Conservation (phyloP, 1,140 invertebrate species). For the Heliothis virescens region DNA sequence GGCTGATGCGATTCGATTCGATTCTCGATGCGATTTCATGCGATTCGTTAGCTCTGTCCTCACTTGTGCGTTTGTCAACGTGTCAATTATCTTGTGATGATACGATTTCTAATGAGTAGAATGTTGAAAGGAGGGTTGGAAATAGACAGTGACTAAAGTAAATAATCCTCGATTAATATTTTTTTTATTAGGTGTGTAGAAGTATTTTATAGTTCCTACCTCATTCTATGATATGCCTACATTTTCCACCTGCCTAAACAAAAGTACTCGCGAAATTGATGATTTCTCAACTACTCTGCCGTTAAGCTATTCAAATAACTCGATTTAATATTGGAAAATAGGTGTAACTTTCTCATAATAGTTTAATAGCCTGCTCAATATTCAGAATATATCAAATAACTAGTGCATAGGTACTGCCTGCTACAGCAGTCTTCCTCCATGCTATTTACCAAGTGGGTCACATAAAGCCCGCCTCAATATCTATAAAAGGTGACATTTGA, state of each 20-base stretch:
- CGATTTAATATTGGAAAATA: too few species aligned
- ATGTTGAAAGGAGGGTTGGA: neutral
- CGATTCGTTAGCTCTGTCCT: slow-evolving; percentile 35
- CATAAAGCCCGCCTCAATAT: neutral
- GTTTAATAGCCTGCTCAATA: slow-evolving; percentile 1
- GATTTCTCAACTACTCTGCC: too few species aligned
- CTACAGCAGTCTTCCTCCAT: slow-evolving; percentile 20
- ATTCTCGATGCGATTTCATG: slow-evolving; percentile 22
- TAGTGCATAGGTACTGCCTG: neutral
- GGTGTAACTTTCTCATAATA: too few species aligned
- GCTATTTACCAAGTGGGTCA: slow-evolving; percentile 8
- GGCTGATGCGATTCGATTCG: slow-evolving; percentile 28
- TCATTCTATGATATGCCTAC: too few species aligned
- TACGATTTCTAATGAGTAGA: neutral
- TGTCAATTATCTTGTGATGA: slow-evolving; percentile 22
- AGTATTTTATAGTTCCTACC: too few species aligned
- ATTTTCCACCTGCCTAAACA: too few species aligned
- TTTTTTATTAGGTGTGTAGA: too few species aligned
- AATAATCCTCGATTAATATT: too few species aligned
- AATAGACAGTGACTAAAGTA: too few species aligned
- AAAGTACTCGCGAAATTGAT: too few species aligned
- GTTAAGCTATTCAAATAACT: too few species aligned
- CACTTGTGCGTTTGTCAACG: slow-evolving; percentile 32
- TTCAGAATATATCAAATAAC: slow-evolving; percentile 20
- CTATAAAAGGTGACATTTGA: slow-evolving; percentile 42